Percentiles rank a stretch among this genome's conserved stretches.
Evolutionary conservation across 1,140 invertebrate genomes (phyloP).

Genomic region (Anthonomus grandis): DNA sequence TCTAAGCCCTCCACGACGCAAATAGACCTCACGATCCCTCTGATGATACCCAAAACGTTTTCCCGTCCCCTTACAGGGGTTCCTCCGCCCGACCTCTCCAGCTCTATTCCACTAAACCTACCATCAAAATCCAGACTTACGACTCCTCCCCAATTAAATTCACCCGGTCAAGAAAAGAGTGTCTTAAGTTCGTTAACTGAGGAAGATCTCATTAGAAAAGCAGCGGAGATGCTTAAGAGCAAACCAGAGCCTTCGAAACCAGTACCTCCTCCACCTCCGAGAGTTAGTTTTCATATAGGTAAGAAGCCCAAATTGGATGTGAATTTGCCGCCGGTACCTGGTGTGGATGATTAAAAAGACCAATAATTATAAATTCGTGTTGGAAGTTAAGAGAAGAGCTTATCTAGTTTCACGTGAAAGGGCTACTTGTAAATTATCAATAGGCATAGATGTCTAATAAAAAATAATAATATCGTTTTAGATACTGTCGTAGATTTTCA

Average conservation of each 20-base stretch:
- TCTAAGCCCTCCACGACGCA: constrained; percentile 8
- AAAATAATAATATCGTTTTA: too few relatives aligned
- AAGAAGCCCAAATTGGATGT: constrained; percentile 18
- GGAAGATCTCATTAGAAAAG: constrained; percentile 56
- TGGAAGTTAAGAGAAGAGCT: too few relatives aligned
- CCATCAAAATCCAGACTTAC: constrained; percentile 43
- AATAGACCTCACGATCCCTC: constrained; percentile 46
- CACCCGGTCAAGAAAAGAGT: constrained; percentile 31
- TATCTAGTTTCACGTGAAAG: too few relatives aligned
- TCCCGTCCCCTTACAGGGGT: constrained; percentile 31
- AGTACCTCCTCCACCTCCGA: background rate
- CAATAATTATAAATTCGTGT: too few relatives aligned
- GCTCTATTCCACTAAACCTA: constrained; percentile 46
- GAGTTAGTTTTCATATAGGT: constrained; percentile 2
- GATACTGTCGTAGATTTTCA: too few relatives aligned
- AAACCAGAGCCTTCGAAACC: constrained; percentile 1
- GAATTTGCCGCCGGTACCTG: constrained; percentile 26
- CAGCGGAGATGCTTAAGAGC: constrained; percentile 55
- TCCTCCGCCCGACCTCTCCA: constrained; percentile 6
- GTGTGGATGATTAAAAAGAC: constrained; percentile 25
- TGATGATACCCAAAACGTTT: constrained; percentile 47
- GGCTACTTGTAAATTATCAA: too few relatives aligned
- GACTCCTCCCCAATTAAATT: constrained; percentile 11
- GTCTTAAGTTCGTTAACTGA: constrained; percentile 55
- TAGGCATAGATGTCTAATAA: too few relatives aligned